Base-by-base conservation (phyloP, 1,140 invertebrate genomes). In the Cydia strobilella region DNA sequence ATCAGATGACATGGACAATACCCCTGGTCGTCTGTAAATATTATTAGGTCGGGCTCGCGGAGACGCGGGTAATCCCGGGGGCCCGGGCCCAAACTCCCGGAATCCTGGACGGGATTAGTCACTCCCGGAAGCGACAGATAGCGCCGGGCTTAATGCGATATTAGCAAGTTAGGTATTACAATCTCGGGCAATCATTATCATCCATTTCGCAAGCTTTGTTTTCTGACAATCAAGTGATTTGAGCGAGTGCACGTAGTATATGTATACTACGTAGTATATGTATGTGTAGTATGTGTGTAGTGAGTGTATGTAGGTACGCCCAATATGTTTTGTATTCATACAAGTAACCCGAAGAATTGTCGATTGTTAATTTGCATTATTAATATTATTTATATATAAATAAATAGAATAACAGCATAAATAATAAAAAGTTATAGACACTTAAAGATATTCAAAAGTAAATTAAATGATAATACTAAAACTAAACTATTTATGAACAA, bases 111-210 rank as follows among this genome's bases (percentile, higher is more conserved):
- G 80, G 82, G 76, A 75, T 75, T 76, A 78, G 78, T 72, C 74
- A 5, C 54, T 54, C 78, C 35, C 74, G 74, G 75, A 54, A 66
- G 65, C 65, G 79, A 75, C 76, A 80, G 82, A 84, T 84, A 84
- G 78, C 76, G 72, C 42, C 75, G 75, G 77, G 79, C 76, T 82
- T 84, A 82, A 79, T 82, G 81, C 63, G 79, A 81, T 80, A 82
- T 84, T 82, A 82, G 78, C 81, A 78, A 79, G 78, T 81, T 82
- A 78, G 76, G 79, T 82, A 76, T 76, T 75, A 66, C 80, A 77
- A 75, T 80, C 65, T 80, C 72, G 73, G 75, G 77, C 78, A 77
- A 80, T 77, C 72, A 82, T 79, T 82, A 77, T 76, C 73, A 59
- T 69, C 72, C 42, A 76, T 72, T 74, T 75, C 75, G 59, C 72